Conservation (phyloP, 92 coral and sea anemone genomes). For the Parazoanthus swiftii region DNA sequence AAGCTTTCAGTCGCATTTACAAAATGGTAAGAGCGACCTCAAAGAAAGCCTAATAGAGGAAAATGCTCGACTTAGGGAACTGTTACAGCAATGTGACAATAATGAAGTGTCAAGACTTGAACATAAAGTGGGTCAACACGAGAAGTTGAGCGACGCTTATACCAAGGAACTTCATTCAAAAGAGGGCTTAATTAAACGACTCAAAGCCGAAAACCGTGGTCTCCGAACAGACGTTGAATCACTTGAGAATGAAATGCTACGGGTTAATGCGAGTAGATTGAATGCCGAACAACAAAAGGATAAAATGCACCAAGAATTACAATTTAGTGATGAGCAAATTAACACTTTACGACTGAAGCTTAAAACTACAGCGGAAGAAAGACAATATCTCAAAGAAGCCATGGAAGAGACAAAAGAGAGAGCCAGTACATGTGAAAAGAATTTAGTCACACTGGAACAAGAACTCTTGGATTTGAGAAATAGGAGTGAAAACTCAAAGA, state of each 20-base stretch:
- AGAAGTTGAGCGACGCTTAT: slow-evolving; percentile 75
- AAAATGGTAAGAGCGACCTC: slow-evolving; percentile 55
- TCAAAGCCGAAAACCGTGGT: slow-evolving; percentile 84
- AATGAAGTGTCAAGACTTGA: slow-evolving; percentile 64
- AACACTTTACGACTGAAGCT: slow-evolving; percentile 57
- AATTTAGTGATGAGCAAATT: slow-evolving; percentile 73
- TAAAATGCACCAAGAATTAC: slow-evolving; percentile 65
- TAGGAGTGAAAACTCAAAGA: slow-evolving; percentile 66
- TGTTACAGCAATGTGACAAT: slow-evolving; percentile 60
- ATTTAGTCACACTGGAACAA: slow-evolving; percentile 54
- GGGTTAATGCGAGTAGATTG: slow-evolving; percentile 73
- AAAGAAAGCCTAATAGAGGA: slow-evolving; percentile 70
- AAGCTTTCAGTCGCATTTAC: slow-evolving; percentile 54
- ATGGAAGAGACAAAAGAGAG: slow-evolving; percentile 54
- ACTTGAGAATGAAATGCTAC: slow-evolving; percentile 77
- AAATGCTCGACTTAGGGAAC: slow-evolving; percentile 66
- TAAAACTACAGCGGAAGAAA: slow-evolving; percentile 56
- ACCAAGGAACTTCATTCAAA: slow-evolving; percentile 85
- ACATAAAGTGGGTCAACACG: slow-evolving; percentile 71
- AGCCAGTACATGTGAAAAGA: slow-evolving; percentile 47
- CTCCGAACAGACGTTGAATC: slow-evolving; percentile 79
- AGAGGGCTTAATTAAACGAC: slow-evolving; percentile 73
- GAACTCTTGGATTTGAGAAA: slow-evolving; percentile 67
- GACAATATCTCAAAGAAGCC: slow-evolving; percentile 52
- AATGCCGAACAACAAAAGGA: slow-evolving; percentile 74